Percentiles rank a stretch among this genome's conserved stretches.
Conservation (phyloP, 2,797 vertebrate genomes). For the Anniella stebbinsi region DNA sequence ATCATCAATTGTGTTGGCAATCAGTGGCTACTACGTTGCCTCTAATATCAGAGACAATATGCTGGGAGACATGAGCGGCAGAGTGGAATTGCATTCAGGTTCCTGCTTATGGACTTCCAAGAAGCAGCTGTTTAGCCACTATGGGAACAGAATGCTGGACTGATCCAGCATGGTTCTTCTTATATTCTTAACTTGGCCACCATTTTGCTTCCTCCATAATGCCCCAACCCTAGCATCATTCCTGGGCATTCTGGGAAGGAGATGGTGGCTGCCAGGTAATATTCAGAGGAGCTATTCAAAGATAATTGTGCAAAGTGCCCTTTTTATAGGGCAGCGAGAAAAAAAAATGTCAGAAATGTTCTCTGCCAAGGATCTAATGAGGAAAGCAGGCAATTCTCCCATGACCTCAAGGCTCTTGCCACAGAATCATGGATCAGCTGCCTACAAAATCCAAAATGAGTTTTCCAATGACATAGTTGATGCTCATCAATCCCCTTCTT, state of each 20-base stretch:
- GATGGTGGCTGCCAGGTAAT: neutral
- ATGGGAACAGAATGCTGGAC: too few relatives aligned
- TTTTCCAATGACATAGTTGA: conserved; percentile 72
- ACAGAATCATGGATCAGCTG: conserved; percentile 70
- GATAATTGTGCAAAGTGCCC: neutral
- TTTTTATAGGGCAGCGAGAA: neutral
- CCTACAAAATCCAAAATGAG: conserved; percentile 66
- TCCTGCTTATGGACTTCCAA: too few relatives aligned
- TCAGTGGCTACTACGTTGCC: too few relatives aligned
- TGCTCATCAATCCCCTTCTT: conserved; percentile 77
- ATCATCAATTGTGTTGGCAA: too few relatives aligned
- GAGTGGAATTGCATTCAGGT: too few relatives aligned
- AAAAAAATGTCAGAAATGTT: neutral
- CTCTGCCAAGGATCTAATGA: conserved; percentile 27
- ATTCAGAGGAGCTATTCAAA: neutral
- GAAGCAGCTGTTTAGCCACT: too few relatives aligned
- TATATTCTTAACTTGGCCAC: too few relatives aligned
- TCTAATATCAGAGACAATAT: too few relatives aligned
- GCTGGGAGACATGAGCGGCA: too few relatives aligned
- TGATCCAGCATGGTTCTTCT: too few relatives aligned
- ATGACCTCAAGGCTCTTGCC: conserved; percentile 65
- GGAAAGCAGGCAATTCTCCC: conserved; percentile 50
- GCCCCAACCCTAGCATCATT: neutral
- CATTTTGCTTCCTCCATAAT: too few relatives aligned
- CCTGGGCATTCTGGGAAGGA: neutral